Percentiles rank a stretch among this genome's conserved stretches.
phyloP scores from a whole-genome alignment of 2,797 vertebrate genomes.

The Tadarida brasiliensis region DNA sequence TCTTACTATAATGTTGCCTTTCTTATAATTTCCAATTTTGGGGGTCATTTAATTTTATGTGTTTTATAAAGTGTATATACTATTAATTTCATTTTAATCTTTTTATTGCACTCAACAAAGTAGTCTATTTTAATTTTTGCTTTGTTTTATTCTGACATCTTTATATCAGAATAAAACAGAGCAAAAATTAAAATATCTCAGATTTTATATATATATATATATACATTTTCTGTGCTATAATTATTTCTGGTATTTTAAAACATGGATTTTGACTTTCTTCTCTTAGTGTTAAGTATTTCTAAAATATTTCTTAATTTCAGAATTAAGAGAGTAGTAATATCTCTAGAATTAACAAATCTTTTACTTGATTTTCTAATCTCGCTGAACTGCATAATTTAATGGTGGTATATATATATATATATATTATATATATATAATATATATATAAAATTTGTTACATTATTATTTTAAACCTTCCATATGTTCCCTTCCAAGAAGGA shows the following conservation, averaged over 20 bases:
- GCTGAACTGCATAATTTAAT: not conserved
- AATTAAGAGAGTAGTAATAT: not conserved
- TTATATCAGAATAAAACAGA: not conserved
- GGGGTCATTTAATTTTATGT: not conserved
- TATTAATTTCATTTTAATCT: not conserved
- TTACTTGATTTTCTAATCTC: not conserved
- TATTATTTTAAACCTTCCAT: not conserved
- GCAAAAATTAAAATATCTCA: too few relatives aligned
- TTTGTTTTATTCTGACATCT: not conserved
- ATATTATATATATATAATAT: not conserved
- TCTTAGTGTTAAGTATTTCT: not conserved
- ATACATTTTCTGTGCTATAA: not conserved
- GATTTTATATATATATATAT: not conserved
- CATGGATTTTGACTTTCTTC: not conserved
- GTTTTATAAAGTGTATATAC: not conserved
- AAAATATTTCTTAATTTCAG: not conserved
- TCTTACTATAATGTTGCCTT: not conserved
- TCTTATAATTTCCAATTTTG: not conserved
- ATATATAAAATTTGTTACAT: not conserved
- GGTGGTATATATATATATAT: not conserved
- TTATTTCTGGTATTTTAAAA: not conserved
- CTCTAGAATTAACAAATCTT: not conserved
- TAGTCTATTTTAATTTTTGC: not conserved
- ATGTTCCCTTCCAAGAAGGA: not conserved
- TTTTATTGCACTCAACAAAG: not conserved